Evolutionary conservation across 1,140 invertebrate species (phyloP), one percentile per base, ranked within the genome.

Genomic region (Solenopsis fugax): DNA sequence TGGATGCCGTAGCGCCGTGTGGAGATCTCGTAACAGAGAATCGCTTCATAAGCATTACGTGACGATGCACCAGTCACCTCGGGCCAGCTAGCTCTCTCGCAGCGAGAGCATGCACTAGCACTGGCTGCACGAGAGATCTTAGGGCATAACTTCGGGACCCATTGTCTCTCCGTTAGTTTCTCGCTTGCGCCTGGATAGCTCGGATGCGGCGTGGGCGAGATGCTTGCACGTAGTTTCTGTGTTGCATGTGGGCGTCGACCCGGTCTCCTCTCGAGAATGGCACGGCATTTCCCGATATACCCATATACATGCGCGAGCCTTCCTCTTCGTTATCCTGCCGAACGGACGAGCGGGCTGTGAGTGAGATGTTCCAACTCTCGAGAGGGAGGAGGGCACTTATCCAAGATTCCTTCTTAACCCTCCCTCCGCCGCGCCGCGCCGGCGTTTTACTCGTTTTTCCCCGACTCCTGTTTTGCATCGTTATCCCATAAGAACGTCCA

Each of bases 131-230:
- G 64, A 56, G 37, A 56, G 86, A 92, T 92, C 91, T 89, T 86
- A 67, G 85, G 87, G 89, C 88, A 92, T 88, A 91, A 92, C 90
- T 93, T 93, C 87, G 88, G 86, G 90, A 90, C 92, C 88, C 91
- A 87, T 91, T 90, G 91, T 88, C 88, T 86, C 87, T 86, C 87
- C 64, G 87, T 88, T 80, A 65, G 48, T 64, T 72, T 87, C 90
- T 69, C n/a, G 4, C 29, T n/a, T 37, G 18, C 50, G n/a, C 71
- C 45, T 29, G 16, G 29, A 45, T 52, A 76, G 54, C 54, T 72
- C 71, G 60, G 62, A 69, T 81, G n/a, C n/a, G 60, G 87, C 45
- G 88, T 81, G 82, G 87, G 82, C 85, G 78, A 81, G 50, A 67
- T 71, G 78, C 65, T 58, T 9, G 50, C 48, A 78, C 76, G 24